Evolutionary conservation across 2,888 invertebrate species (phyloP), one percentile per base, ranked within the genome.

Genomic region (Xanthia togata): DNA sequence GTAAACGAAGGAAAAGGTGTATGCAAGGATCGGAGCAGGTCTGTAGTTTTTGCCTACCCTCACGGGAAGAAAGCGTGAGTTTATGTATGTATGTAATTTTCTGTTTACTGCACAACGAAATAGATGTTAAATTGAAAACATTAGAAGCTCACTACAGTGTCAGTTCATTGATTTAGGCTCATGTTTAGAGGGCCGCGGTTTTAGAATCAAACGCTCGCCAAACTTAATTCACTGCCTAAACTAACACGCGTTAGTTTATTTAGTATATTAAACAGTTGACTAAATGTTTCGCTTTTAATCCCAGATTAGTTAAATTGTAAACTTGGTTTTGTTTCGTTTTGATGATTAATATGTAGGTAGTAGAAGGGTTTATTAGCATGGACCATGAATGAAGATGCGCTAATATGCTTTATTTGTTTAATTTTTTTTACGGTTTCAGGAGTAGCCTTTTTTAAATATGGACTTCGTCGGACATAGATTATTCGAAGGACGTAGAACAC

Each of bases 211-310:
- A 86, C 77, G 72, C 12, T 26, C 8, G n/a, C 50, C 50, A 31
- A 73, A 71, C 71, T 70, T 76, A 80, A 80, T 68, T 77, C 62
- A 26, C 60, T 31, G 31, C 77, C 80, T 83, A 83, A 75, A 69
- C 81, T 67, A 74, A 80, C 70, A 80, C 1, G 17, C 50, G n/a
- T 26, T 9, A 69, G 82, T 82, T 70, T 82, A 82, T 85, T 81
- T 76, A 60, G 85, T 65, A 85, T 81, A 76, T 76, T 82, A 76
- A 82, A 53, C 72, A 63, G 85, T 72, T 76, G 38, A 53, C 57
- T 71, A 31, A 35, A 59, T 70, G 65, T 44, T 84, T 72, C 53
- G 69, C 65, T 67, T 82, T 80, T 53, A 84, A 75, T 70, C 44
- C 63, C n/a, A n/a, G 67, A 76, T 84, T 72, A 70, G 65, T 81